A percentile compares a stretch with the other conserved stretches of the same genome.
phyloP scores from a whole-genome alignment of 1,140 invertebrate genomes.

The Ephestia elutella region DNA sequence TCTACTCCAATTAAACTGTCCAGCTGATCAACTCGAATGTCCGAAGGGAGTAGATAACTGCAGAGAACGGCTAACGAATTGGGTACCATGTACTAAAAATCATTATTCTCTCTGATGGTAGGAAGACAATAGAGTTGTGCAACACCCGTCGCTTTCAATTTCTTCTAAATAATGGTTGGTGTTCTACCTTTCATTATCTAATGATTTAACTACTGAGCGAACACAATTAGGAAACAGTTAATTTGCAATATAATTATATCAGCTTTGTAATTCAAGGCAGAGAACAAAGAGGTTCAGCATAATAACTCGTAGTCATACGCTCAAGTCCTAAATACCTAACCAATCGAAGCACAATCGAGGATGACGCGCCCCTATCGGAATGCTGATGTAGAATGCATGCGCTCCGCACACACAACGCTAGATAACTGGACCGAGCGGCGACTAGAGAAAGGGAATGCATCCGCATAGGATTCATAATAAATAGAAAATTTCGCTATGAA shows the following conservation, averaged over 20 bases:
- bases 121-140: slow-evolving; percentile 49
- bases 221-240: slow-evolving; percentile 11
- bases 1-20: slow-evolving; percentile 48
- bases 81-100: background rate
- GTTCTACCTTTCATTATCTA: slow-evolving; percentile 15
- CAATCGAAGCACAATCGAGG: slow-evolving; percentile 41
- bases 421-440: slow-evolving; percentile 45
- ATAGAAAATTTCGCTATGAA: slow-evolving; percentile 27
- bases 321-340: slow-evolving; percentile 25
- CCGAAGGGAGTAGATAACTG: slow-evolving; percentile 5
- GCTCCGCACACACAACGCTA: slow-evolving; percentile 34
- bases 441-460: slow-evolving; percentile 32
- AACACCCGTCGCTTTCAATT: slow-evolving; percentile 40
- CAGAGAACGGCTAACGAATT: background rate
- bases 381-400: slow-evolving; percentile 56
- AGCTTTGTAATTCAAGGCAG: slow-evolving; percentile 13
- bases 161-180: slow-evolving; percentile 30
- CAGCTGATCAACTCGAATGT: slow-evolving; percentile 18
- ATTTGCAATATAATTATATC: slow-evolving; percentile 10
- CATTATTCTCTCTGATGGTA: background rate
- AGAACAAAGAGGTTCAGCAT: slow-evolving; percentile 26
- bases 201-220: slow-evolving; percentile 7
- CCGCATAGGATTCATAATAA: slow-evolving; percentile 24
- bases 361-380: slow-evolving; percentile 57
- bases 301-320: slow-evolving; percentile 4